These are phyloP conservation scores for Macrotus californicus DNA, from an alignment of 2,113 vertebrate species.

Conservation along the genomic window DNA sequence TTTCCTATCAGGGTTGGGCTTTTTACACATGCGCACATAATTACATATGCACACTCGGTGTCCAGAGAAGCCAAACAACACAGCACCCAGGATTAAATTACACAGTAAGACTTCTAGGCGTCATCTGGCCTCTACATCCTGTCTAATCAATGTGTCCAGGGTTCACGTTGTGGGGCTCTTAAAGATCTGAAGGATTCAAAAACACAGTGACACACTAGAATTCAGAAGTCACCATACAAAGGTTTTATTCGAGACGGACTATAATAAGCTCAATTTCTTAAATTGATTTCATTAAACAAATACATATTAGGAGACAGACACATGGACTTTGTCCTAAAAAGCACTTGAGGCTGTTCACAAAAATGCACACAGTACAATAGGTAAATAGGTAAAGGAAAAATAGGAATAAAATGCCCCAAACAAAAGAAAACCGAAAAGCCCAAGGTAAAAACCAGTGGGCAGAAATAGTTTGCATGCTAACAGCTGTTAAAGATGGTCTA, in stretches of 20 bases:
- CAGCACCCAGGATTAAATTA: constrained; percentile 49
- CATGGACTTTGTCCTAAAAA: constrained; percentile 1
- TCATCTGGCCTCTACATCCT: constrained; percentile 33
- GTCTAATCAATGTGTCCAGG: constrained; percentile 34
- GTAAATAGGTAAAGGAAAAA: constrained; percentile 16
- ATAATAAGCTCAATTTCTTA: constrained; percentile 26
- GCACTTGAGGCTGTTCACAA: not conserved
- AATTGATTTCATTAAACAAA: constrained; percentile 3
- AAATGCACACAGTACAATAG: not conserved
- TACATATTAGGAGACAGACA: not conserved
- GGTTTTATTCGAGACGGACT: not conserved
- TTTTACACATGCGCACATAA: constrained; percentile 42
- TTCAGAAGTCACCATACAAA: not conserved
- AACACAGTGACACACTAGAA: not conserved
- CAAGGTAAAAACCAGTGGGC: not conserved
- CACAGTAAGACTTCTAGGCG: constrained; percentile 44
- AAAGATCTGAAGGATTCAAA: constrained; percentile 33
- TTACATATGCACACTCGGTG: constrained; percentile 39
- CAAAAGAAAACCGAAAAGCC: not conserved
- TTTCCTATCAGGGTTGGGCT: constrained; percentile 16
- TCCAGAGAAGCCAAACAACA: not conserved
- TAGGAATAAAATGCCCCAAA: not conserved
- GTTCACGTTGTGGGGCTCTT: not conserved
- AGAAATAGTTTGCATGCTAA: not conserved
- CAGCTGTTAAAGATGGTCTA: not conserved